phyloP scores from a whole-genome alignment of 2,797 vertebrate genomes.

The Distichodus sexfasciatus region DNA sequence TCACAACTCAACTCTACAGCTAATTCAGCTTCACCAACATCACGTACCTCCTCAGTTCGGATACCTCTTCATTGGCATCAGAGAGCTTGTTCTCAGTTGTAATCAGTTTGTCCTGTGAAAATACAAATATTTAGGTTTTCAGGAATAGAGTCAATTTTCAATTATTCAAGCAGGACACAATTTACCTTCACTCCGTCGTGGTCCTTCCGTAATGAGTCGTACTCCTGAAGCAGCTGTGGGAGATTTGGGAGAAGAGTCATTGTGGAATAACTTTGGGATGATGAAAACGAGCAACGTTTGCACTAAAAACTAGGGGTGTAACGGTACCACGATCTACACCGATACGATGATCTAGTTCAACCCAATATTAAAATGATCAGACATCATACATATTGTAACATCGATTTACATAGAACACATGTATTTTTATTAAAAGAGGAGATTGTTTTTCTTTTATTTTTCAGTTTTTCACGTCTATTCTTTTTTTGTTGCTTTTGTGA shows the following conservation, averaged over 20 bases:
- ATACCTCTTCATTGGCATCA: slow-evolving; percentile 82
- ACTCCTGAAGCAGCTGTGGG: slow-evolving; percentile 84
- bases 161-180: neutral
- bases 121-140: neutral
- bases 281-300: too few relatives aligned
- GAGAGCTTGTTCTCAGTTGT: slow-evolving; percentile 87
- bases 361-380: too few relatives aligned
- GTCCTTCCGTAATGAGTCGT: slow-evolving; percentile 85
- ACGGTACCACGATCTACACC: too few relatives aligned
- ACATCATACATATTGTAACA: too few relatives aligned
- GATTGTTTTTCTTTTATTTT: too few relatives aligned
- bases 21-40: neutral
- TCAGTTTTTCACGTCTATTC: too few relatives aligned
- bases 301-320: too few relatives aligned
- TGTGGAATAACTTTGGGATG: too few relatives aligned
- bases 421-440: too few relatives aligned
- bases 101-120: slow-evolving; percentile 80
- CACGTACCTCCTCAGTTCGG: slow-evolving; percentile 88
- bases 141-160: neutral
- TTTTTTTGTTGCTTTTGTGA: too few relatives aligned
- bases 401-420: too few relatives aligned
- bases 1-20: neutral
- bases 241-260: neutral
- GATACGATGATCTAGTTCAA: too few relatives aligned
- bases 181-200: slow-evolving; percentile 86